These are phyloP conservation scores for Taxidea taxus DNA, from an alignment of 2,113 vertebrate genomes.

Conservation along the genomic window DNA sequence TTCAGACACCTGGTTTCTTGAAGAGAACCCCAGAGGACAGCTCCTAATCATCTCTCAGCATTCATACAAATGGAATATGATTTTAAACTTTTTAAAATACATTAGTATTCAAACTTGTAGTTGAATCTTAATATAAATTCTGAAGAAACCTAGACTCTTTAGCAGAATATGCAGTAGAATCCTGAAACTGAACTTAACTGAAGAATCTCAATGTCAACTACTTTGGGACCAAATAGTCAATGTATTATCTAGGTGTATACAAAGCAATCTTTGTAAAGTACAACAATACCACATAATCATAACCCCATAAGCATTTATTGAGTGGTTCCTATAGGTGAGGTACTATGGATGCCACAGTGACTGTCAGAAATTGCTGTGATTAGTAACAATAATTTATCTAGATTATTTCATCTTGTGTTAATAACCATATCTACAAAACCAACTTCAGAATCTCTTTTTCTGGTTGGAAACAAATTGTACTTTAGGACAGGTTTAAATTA, in stretches of 20 bases:
- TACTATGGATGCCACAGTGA: not conserved
- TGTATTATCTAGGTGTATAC: not conserved
- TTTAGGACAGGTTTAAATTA: not conserved
- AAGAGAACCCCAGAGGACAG: slow-evolving; percentile 14
- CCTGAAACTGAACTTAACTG: not conserved
- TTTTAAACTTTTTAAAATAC: slow-evolving; percentile 44
- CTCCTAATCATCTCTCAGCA: slow-evolving; percentile 27
- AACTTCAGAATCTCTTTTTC: not conserved
- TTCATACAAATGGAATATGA: slow-evolving; percentile 31
- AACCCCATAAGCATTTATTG: not conserved
- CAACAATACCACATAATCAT: not conserved
- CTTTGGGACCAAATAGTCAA: not conserved
- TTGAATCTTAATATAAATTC: not conserved
- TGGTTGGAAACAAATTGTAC: not conserved
- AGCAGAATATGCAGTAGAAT: not conserved
- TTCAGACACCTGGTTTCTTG: slow-evolving; percentile 52
- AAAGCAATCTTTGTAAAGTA: not conserved
- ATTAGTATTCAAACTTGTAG: not conserved
- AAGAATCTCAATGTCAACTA: not conserved
- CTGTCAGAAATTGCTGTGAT: not conserved
- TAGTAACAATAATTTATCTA: not conserved
- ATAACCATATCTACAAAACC: not conserved
- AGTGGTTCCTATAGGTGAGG: not conserved
- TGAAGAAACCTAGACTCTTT: not conserved
- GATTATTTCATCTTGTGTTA: not conserved